A percentile compares a stretch with the other conserved stretches of the same genome.
These are phyloP conservation scores for Branchipolynoe longqiensis DNA, from an alignment of 2,888 invertebrate genomes.

Conservation along the genomic window DNA sequence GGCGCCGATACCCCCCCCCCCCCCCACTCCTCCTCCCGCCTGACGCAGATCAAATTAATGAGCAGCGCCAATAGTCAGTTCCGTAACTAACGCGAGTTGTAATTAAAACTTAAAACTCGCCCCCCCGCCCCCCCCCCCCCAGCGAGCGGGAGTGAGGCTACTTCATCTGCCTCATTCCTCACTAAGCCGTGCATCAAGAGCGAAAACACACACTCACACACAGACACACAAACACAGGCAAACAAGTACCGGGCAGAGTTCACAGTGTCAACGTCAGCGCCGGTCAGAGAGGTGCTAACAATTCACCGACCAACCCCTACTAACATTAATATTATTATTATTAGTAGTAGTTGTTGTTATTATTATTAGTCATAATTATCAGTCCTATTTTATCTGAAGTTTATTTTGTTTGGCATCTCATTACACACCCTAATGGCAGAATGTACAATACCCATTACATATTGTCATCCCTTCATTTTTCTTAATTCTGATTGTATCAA, in stretches of 20 bases:
- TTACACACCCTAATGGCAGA: no score
- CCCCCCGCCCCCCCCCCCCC: not conserved
- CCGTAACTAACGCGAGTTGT: conserved; percentile 9
- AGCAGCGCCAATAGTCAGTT: no score
- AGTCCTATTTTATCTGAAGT: no score
- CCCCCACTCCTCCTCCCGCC: not conserved
- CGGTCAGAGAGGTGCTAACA: no score
- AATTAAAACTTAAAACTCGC: conserved; percentile 22
- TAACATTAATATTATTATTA: no score
- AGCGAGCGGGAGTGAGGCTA: conserved; percentile 5
- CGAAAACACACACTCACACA: not conserved
- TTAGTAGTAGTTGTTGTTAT: no score
- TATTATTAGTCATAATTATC: no score
- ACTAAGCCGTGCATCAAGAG: not conserved
- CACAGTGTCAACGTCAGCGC: not conserved
- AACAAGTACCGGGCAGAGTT: conserved; percentile 1
- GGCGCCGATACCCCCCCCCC: not conserved
- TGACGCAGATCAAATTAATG: conserved; percentile 39
- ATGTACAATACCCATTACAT: no score
- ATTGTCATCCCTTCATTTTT: no score
- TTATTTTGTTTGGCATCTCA: no score
- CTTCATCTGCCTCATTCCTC: not conserved
- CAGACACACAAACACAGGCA: conserved; percentile 7
- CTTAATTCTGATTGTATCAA: no score
- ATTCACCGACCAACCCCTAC: no score